phyloP scores from a whole-genome alignment of 2,113 vertebrate genomes.

The Callaeas wilsoni region DNA sequence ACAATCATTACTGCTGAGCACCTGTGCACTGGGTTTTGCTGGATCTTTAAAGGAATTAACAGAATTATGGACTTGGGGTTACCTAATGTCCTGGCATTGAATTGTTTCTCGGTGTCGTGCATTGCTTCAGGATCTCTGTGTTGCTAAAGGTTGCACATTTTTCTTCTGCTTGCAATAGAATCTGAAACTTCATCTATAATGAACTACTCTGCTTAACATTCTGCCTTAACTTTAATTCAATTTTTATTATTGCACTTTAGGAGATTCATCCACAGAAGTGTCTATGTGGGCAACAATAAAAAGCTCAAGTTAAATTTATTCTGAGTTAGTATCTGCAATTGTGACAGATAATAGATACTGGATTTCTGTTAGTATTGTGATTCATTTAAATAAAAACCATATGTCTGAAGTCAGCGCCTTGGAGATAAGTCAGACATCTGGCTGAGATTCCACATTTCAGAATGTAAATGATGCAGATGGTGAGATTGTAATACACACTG shows the following conservation, averaged over 20 bases:
- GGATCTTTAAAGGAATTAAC: not conserved
- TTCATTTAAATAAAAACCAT: conserved; percentile 59
- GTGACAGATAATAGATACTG: conserved; percentile 17
- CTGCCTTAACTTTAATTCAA: not conserved
- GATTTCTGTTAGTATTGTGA: conserved; percentile 22
- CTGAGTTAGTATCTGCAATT: conserved; percentile 13
- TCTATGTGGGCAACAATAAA: conserved; percentile 7
- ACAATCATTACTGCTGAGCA: not conserved
- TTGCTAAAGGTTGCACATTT: not conserved
- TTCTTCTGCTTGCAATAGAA: not conserved
- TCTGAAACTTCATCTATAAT: not conserved
- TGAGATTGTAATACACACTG: conserved; percentile 13
- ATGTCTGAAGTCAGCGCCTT: conserved; percentile 12
- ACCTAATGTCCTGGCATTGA: not conserved
- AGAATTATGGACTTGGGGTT: not conserved
- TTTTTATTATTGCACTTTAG: not conserved
- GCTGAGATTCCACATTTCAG: conserved; percentile 29
- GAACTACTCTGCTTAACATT: not conserved
- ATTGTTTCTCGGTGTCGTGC: not conserved
- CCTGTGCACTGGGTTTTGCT: not conserved
- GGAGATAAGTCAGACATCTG: conserved; percentile 51
- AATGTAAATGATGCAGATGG: conserved; percentile 38
- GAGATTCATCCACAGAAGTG: not conserved
- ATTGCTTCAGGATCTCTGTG: not conserved
- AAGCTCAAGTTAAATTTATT: conserved; percentile 19